Base-by-base conservation (phyloP, 2,797 vertebrate genomes). In the Spea hammondii region DNA sequence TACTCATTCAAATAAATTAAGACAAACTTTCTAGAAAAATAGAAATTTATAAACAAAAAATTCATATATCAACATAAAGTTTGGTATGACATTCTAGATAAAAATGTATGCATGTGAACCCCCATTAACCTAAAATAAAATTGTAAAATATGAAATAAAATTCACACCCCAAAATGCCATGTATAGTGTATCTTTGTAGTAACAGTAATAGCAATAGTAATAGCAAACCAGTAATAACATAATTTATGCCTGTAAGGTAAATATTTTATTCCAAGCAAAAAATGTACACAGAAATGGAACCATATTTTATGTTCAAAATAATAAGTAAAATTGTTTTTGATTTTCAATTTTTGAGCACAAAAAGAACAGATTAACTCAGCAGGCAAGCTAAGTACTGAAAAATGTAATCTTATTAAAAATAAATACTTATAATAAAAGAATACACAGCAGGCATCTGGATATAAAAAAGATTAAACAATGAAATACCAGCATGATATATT, bases 281-380 rank as follows among this genome's bases (percentile, higher is more conserved):
- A 5, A 8, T 13, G 46, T 13, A 7, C 8, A 46, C 4, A n/a
- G 11, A 32, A 70, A 32, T n/a, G 47, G 12, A 54, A 14, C 53
- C n/a, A 50, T 49, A 47, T 14, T 5, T 45, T 46, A 32, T 76
- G 32, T 60, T 68, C 7, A 32, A 71, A 54, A 54, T 64, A n/a
- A 44, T 49, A 48, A 59, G n/a, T 17, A 59, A 73, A 47, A 5
- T n/a, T n/a, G 44, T 70, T 70, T 13, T 11, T 53, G 7, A 47
- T 51, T 46, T 46, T 65, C 8, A 54, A 14, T 69, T 57, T 70
- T 51, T 70, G 47, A 8, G 60, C 53, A 75, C 47, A 50, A 44
- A 73, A 44, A 77, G 55, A 69, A 10, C 59, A 62, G n/a, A 64
- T 74, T 79, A 79, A 79, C 54, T 70, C 65, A 54, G 72, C 72